These are phyloP conservation scores for Latrodectus hesperus DNA, from an alignment of 2,888 invertebrate species.

Conservation along the genomic window DNA sequence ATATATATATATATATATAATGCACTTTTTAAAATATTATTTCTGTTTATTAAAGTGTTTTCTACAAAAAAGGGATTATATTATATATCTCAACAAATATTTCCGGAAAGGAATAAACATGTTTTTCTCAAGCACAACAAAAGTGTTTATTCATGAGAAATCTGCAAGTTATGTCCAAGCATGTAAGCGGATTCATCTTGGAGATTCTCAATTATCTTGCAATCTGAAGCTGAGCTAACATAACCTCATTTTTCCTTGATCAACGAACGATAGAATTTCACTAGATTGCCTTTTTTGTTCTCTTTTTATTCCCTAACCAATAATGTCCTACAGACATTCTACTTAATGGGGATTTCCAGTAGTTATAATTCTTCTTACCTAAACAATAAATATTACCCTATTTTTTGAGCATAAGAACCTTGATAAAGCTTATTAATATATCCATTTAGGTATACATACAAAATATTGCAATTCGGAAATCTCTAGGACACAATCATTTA, in stretches of 20 bases:
- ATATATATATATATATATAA: too few species aligned
- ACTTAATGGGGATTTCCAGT: not conserved
- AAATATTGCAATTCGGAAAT: too few species aligned
- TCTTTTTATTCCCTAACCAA: not conserved
- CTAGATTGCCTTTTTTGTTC: not conserved
- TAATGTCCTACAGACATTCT: not conserved
- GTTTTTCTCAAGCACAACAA: not conserved
- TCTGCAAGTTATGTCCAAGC: not conserved
- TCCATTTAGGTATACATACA: too few species aligned
- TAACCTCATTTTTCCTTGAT: not conserved
- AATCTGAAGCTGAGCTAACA: not conserved
- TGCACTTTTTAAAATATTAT: too few species aligned
- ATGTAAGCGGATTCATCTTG: not conserved
- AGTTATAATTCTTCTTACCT: too few species aligned
- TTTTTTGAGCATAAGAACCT: too few species aligned
- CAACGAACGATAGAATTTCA: not conserved
- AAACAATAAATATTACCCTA: too few species aligned
- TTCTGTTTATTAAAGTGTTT: too few species aligned
- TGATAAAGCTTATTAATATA: too few species aligned
- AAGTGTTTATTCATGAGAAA: slow-evolving; percentile 1
- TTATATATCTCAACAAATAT: not conserved
- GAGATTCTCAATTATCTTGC: not conserved
- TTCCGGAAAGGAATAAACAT: too few species aligned
- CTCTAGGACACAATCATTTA: too few species aligned
- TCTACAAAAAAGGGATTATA: too few species aligned